These are phyloP conservation scores for Drymodes brunneopygia DNA, from an alignment of 2,113 vertebrate species.

Conservation along the genomic window DNA sequence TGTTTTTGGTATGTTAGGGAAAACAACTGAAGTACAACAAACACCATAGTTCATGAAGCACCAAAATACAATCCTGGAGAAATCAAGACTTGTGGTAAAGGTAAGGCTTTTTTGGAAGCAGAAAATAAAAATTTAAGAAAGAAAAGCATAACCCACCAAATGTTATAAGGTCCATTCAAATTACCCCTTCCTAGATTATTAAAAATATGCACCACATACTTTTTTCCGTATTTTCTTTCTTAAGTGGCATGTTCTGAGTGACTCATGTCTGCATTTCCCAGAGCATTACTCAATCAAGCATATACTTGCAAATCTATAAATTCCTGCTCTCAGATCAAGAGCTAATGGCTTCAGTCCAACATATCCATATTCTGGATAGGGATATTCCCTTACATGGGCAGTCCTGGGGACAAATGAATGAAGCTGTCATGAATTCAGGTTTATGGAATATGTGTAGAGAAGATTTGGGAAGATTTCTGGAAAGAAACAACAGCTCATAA, in stretches of 20 bases:
- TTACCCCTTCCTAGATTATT: not conserved
- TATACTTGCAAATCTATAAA: not conserved
- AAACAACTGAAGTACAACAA: not conserved
- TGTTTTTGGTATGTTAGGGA: not conserved
- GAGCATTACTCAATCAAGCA: not conserved
- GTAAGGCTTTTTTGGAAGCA: not conserved
- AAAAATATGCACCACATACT: not conserved
- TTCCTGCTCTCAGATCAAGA: not conserved
- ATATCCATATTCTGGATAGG: not conserved
- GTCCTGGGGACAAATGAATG: not conserved
- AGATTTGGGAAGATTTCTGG: not conserved
- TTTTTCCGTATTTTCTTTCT: not conserved
- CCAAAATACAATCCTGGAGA: not conserved
- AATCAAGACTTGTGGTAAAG: not conserved
- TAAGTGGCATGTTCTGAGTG: not conserved
- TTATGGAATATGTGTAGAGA: not conserved
- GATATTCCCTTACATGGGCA: not conserved
- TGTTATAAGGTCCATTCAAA: not conserved
- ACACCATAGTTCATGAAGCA: not conserved
- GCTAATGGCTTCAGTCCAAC: not conserved
- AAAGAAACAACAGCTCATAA: not conserved
- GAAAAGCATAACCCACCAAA: not conserved
- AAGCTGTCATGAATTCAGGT: not conserved
- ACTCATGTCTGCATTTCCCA: not conserved
- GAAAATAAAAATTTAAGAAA: no score